Evolutionary conservation across 2,888 invertebrate genomes (phyloP).

Genomic region (Hypomecis punctinalis): DNA sequence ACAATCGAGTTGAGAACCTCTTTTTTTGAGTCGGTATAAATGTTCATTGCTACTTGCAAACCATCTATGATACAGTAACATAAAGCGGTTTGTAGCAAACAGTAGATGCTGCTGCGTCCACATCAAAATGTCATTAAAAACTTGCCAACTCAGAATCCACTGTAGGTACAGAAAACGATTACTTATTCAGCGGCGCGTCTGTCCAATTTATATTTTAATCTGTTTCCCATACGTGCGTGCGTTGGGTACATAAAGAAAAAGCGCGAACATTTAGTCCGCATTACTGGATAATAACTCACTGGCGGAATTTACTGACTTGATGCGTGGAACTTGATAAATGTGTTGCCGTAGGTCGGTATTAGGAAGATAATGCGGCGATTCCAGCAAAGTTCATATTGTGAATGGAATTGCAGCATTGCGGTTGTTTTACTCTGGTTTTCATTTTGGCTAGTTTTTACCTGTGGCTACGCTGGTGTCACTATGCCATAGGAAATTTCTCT

Average conservation of each 20-base stretch:
- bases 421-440: not conserved
- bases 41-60: not conserved
- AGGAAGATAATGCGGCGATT: constrained; percentile 29
- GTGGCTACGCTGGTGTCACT: too few species aligned
- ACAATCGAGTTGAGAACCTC: too few species aligned
- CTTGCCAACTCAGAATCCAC: constrained; percentile 14
- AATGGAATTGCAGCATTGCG: constrained; percentile 19
- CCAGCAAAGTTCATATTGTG: constrained; percentile 5
- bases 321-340: constrained; percentile 71
- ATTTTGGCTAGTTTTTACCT: too few species aligned
- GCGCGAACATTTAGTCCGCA: constrained; percentile 74
- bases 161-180: constrained; percentile 11
- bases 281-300: constrained; percentile 74
- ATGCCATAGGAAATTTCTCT: too few species aligned
- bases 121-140: constrained; percentile 11
- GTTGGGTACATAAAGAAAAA: constrained; percentile 71
- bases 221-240: constrained; percentile 65
- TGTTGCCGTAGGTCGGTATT: constrained; percentile 51
- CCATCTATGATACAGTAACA: not conserved
- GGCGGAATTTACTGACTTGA: constrained; percentile 67
- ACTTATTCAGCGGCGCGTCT: constrained; percentile 39
- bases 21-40: too few species aligned
- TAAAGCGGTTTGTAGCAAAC: not conserved
- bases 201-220: constrained; percentile 41
- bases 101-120: not conserved